A percentile compares a stretch with the other conserved stretches of the same genome.
These are phyloP conservation scores for Sarcoramphus papa DNA, from an alignment of 2,797 vertebrate species.

Conservation along the genomic window DNA sequence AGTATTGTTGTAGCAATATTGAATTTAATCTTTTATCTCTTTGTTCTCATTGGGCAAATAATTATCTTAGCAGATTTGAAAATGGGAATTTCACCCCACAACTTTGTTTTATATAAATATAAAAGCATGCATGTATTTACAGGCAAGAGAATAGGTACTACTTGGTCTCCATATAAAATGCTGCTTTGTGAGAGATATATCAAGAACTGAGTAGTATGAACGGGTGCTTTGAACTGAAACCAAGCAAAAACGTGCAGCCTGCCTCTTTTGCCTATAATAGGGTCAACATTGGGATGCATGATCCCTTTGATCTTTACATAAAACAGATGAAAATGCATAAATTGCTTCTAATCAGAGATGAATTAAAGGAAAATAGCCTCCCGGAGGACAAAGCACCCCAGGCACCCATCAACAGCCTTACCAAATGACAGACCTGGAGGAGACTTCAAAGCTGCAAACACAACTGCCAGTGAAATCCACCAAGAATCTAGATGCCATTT, in stretches of 20 bases:
- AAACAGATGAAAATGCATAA: constrained; percentile 74
- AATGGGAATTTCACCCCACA: neutral
- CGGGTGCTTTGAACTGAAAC: constrained; percentile 1
- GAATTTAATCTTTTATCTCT: neutral
- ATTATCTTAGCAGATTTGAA: neutral
- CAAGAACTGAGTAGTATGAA: neutral
- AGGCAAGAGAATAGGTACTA: neutral
- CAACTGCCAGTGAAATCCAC: constrained; percentile 72
- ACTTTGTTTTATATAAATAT: neutral
- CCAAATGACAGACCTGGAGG: constrained; percentile 74
- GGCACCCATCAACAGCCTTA: constrained; percentile 66
- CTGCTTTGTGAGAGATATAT: neutral
- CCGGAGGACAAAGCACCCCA: constrained; percentile 70
- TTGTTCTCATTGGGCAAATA: neutral
- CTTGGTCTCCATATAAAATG: neutral
- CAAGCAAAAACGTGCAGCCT: constrained; percentile 42
- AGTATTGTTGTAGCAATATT: neutral
- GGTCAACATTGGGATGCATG: constrained; percentile 51
- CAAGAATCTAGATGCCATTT: constrained; percentile 49
- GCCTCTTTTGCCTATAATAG: constrained; percentile 54
- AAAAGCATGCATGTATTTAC: neutral
- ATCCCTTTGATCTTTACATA: constrained; percentile 70
- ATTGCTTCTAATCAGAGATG: constrained; percentile 73
- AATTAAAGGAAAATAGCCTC: constrained; percentile 73
- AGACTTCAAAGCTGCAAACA: constrained; percentile 72